These are phyloP conservation scores for Diadema setosum DNA, from an alignment of 35 echinoderm and acorn worm species.

Conservation along the genomic window DNA sequence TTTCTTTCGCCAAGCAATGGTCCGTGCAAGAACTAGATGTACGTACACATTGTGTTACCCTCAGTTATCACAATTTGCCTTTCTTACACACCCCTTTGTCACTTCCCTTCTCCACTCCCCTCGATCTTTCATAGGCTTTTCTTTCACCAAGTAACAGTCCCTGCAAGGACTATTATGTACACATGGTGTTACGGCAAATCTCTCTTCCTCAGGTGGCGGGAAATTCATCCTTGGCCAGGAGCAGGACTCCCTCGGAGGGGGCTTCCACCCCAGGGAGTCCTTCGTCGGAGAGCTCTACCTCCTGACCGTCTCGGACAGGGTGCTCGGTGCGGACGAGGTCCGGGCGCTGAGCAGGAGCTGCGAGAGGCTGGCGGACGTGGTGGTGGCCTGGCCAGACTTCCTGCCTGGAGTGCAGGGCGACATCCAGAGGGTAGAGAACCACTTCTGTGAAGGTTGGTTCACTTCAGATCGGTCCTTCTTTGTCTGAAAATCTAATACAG, in stretches of 20 bases:
- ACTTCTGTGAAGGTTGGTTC: constrained; percentile 97
- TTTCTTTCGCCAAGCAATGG: no score
- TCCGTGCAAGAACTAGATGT: no score
- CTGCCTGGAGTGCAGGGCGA: constrained; percentile 41
- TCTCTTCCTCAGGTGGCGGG: constrained; percentile 66
- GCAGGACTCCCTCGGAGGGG: constrained; percentile 74
- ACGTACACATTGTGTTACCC: no score
- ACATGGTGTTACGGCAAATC: no score
- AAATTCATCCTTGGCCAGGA: constrained; percentile 88
- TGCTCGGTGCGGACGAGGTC: constrained; percentile 37
- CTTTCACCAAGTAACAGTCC: no score
- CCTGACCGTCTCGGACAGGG: constrained; percentile 69
- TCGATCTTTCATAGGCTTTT: no score
- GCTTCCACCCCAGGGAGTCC: constrained; percentile 60
- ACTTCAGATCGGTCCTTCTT: no score
- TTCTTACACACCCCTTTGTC: no score
- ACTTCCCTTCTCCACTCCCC: no score
- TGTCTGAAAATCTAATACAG: no score
- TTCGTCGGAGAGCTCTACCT: constrained; percentile 81
- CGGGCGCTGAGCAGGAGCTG: constrained; percentile 20
- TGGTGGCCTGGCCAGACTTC: constrained; percentile 84
- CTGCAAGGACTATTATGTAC: no score
- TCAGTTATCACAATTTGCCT: no score
- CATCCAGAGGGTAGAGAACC: neutral
- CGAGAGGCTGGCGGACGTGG: constrained; percentile 11